Evolutionary conservation across 1,140 invertebrate genomes (phyloP), one percentile per base, ranked within the genome.

Genomic region (Agrypnia vestita): DNA sequence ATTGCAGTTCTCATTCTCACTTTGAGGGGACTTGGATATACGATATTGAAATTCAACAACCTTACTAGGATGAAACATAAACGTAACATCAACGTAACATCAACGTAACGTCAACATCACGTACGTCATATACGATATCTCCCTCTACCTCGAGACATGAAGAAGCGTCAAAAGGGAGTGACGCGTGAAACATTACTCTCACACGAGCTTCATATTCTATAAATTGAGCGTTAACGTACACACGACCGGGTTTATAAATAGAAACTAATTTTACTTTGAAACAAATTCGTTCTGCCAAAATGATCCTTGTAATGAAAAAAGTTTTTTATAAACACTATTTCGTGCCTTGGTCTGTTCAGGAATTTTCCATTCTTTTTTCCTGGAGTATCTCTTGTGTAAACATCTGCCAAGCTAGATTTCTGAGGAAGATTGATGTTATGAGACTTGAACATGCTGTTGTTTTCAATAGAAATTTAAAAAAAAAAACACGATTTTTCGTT

Each of bases 391-490:
- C 62, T 15, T 6, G 35, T 67, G 62, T 67, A 67, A 67, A 56
- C 53, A 67, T 67, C 62, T 44, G 35, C 62, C 43, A 10, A 43
- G 62, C n/a, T 43, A 13, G 62, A 43, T 62, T 25, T 8, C 62
- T 3, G 62, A 67, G 21, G 44, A 71, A 71, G 67, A 71, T 71
- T 71, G 47, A 71, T 71, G 67, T 25, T 4, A 71, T 71, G 21
- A 9, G 17, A 71, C 47, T 71, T 71, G 47, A 71, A 51, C 67
- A n/a, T 71, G 19, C 46, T 21, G 19, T 71, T 51, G 46, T 49
- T 51, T 25, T 17, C 12, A 46, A 51, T 71, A 7, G 62, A 67
- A 35, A 3, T 35, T 35, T 35, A 3, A 3, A 3, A 3, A 3
- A 1, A 6, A 35, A 35, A 1, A 35, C 25, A 35, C 6, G 25